phyloP scores from a whole-genome alignment of 2,797 vertebrate genomes.

The Amphiprion clarkii region DNA sequence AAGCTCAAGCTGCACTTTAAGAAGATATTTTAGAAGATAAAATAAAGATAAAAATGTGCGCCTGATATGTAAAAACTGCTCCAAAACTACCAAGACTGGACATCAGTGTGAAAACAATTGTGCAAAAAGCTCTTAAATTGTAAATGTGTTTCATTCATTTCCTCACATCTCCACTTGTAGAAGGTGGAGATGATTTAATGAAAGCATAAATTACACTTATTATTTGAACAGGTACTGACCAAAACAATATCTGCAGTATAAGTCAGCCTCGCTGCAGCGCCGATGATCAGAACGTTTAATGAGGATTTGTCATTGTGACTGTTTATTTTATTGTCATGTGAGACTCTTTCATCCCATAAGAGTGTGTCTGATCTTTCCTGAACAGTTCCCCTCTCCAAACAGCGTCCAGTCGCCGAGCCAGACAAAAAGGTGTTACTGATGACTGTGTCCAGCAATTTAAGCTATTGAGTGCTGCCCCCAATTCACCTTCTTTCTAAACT shows the following conservation, averaged over 20 bases:
- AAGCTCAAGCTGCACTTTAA: not conserved
- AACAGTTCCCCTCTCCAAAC: constrained; percentile 67
- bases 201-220: no score
- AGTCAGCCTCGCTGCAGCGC: not conserved
- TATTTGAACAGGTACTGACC: no score
- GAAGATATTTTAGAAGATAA: no score
- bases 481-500: constrained; percentile 80
- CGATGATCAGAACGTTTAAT: constrained; percentile 12
- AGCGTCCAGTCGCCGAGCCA: constrained; percentile 59
- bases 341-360: constrained; percentile 65
- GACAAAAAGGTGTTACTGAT: constrained; percentile 84
- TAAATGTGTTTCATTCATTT: no score
- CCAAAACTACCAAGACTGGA: not conserved
- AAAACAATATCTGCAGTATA: not conserved
- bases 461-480: constrained; percentile 78
- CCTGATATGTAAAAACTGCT: not conserved
- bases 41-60: not conserved
- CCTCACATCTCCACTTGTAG: not conserved
- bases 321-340: constrained; percentile 72
- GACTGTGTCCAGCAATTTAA: constrained; percentile 81
- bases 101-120: not conserved
- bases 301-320: constrained; percentile 10
- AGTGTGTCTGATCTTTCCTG: constrained; percentile 71
- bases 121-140: not conserved
- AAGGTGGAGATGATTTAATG: not conserved